Evolutionary conservation across 2,113 vertebrate species (phyloP).

Genomic region (Glareola pratincola): DNA sequence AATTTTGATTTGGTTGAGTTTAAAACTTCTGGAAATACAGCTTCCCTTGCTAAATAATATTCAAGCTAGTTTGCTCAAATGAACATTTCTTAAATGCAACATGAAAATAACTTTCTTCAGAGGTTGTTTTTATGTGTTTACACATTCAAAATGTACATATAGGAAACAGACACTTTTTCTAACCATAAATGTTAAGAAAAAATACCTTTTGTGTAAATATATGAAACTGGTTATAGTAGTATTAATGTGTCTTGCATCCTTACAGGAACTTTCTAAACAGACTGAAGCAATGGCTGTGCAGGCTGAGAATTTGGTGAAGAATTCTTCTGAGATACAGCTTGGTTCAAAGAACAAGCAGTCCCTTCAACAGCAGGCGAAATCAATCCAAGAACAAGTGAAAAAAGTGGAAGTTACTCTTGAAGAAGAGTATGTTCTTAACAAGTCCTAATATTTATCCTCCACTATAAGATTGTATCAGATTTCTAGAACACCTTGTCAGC

Average conservation of each 20-base stretch:
- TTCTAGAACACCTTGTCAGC: constrained; percentile 37
- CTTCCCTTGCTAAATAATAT: neutral
- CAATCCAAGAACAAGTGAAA: constrained; percentile 81
- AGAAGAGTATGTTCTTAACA: constrained; percentile 86
- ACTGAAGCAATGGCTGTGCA: constrained; percentile 76
- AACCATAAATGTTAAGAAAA: neutral
- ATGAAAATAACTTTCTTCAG: neutral
- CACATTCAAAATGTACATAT: neutral
- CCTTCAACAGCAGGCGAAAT: constrained; percentile 83
- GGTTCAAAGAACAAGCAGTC: constrained; percentile 81
- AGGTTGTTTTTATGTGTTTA: neutral
- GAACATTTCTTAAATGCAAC: neutral
- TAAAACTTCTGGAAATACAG: neutral
- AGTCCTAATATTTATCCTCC: constrained; percentile 69
- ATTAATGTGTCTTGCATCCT: constrained; percentile 22
- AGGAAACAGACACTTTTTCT: neutral
- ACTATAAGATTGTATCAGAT: constrained; percentile 48
- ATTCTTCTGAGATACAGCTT: constrained; percentile 84
- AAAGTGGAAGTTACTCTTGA: constrained; percentile 82
- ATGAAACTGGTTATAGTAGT: neutral
- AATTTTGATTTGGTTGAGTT: neutral
- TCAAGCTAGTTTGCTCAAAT: neutral
- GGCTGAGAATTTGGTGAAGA: constrained; percentile 84
- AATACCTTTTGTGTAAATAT: neutral
- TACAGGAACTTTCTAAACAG: constrained; percentile 83